phyloP scores from a whole-genome alignment of 2,888 invertebrate species.

The Nineta flava region DNA sequence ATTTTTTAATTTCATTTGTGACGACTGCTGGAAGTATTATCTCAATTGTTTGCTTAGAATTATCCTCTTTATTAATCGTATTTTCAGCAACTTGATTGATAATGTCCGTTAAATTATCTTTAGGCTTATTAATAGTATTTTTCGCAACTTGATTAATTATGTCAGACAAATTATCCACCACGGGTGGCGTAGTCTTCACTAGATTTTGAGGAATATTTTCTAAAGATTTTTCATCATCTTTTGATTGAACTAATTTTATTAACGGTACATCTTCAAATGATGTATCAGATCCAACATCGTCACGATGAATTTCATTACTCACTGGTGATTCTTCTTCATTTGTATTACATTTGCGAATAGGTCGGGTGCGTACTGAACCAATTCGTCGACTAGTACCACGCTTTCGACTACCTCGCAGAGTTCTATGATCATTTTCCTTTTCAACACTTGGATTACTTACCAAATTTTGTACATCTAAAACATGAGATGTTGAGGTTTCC shows the following conservation, averaged over 20 bases:
- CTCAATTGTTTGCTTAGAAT: no score
- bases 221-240: not conserved
- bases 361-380: not conserved
- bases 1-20: no score
- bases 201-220: not conserved
- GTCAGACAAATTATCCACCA: no score
- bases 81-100: no score
- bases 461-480: no score
- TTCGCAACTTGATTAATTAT: no score
- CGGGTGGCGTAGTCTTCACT: no score
- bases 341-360: not conserved
- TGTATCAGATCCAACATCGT: not conserved
- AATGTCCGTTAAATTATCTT: no score
- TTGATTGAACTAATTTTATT: conserved; percentile 1
- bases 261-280: conserved; percentile 3
- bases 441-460: not conserved
- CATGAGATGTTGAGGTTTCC: no score
- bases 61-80: no score
- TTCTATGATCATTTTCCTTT: not conserved
- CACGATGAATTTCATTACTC: not conserved
- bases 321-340: not conserved
- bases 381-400: not conserved
- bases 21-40: no score
- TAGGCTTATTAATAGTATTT: no score
- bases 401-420: not conserved